Percentiles rank a stretch among this genome's conserved stretches.
phyloP scores from a whole-genome alignment of 1,140 invertebrate species.

The Pissodes strobi region DNA sequence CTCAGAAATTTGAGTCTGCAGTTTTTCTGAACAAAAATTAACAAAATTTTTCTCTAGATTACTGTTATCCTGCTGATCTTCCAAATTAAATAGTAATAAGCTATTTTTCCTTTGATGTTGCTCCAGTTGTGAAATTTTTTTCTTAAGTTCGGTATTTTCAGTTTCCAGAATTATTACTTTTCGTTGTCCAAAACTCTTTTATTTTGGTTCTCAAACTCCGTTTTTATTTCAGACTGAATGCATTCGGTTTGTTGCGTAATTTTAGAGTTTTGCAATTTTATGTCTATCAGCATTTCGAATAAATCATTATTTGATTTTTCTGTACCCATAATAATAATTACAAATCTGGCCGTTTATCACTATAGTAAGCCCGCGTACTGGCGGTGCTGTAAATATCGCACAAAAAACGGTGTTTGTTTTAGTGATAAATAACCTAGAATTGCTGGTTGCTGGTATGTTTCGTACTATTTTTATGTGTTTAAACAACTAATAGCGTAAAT shows the following conservation, averaged over 20 bases:
- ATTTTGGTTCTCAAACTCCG: background rate
- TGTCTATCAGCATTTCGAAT: background rate
- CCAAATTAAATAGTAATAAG: background rate
- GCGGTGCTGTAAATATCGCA: background rate
- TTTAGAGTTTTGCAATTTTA: background rate
- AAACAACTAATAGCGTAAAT: no score
- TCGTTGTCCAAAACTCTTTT: background rate
- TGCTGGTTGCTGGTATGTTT: no score
- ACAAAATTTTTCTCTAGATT: background rate
- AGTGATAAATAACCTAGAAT: no score
- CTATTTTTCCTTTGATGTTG: background rate
- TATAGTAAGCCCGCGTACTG: background rate
- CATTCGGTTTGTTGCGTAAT: background rate
- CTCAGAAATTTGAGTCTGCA: background rate
- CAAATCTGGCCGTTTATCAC: background rate
- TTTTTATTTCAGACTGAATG: no score
- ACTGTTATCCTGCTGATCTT: background rate
- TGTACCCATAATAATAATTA: background rate
- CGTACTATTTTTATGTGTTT: no score
- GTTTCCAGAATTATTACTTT: no score
- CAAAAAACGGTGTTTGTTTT: background rate
- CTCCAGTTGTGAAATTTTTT: background rate
- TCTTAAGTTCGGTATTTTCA: background rate
- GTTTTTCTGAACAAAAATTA: background rate
- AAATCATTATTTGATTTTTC: background rate